Conservation (phyloP, 2,888 invertebrate genomes). For the Ditula angustiorana region DNA sequence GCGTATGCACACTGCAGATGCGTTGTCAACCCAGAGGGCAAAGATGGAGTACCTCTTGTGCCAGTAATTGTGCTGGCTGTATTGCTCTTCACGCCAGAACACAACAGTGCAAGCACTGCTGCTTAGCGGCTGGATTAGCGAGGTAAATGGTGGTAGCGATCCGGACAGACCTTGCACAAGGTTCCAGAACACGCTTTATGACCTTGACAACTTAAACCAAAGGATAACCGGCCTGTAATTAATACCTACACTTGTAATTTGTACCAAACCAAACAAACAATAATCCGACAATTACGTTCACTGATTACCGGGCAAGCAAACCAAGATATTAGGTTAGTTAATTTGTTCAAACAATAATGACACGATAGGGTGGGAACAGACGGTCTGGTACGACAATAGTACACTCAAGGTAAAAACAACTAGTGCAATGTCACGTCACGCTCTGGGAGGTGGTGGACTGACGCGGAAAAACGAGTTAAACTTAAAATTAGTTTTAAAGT, state of each 20-base stretch:
- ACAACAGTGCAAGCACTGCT: too few relatives aligned
- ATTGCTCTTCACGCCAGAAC: too few relatives aligned
- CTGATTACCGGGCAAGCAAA: not conserved
- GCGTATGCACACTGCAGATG: too few relatives aligned
- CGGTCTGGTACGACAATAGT: conserved; percentile 21
- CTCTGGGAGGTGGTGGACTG: conserved; percentile 43
- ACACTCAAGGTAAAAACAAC: conserved; percentile 38
- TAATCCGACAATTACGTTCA: not conserved
- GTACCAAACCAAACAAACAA: not conserved
- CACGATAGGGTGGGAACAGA: conserved; percentile 23
- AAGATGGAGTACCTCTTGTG: too few relatives aligned
- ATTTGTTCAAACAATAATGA: conserved; percentile 17
- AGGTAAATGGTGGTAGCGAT: too few relatives aligned
- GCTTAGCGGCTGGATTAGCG: too few relatives aligned
- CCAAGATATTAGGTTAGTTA: conserved; percentile 8
- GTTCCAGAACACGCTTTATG: not conserved
- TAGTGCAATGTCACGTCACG: conserved; percentile 56
- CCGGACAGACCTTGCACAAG: too few relatives aligned
- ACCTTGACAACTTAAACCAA: not conserved
- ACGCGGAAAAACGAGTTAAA: conserved; percentile 12
- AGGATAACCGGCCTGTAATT: not conserved
- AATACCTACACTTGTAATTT: not conserved
- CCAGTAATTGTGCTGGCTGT: too few relatives aligned
- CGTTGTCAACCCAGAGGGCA: too few relatives aligned
- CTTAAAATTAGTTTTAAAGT: too few relatives aligned